Percentiles rank a stretch among this genome's conserved stretches.
Conservation (phyloP, 2,797 vertebrate species). For the Xyrichtys novacula region DNA sequence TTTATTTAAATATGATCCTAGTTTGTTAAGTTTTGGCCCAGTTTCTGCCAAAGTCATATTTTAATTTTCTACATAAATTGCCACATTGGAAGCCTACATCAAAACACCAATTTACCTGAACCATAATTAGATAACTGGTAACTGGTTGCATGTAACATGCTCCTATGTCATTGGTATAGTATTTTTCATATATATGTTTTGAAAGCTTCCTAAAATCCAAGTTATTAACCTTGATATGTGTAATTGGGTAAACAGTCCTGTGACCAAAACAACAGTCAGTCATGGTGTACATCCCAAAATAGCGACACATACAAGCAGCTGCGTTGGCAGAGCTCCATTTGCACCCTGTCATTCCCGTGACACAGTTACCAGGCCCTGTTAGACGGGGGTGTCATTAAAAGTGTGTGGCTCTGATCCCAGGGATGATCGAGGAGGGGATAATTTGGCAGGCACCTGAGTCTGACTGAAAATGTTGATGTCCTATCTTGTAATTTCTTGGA, state of each 20-base stretch:
- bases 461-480: constrained; percentile 1
- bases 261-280: constrained; percentile 50
- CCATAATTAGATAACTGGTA: not conserved
- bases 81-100: not conserved
- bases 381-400: not conserved
- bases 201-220: not conserved
- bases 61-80: too few relatives aligned
- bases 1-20: not conserved
- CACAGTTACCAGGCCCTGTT: constrained; percentile 7
- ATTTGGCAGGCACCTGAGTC: not conserved
- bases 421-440: not conserved
- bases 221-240: constrained; percentile 19
- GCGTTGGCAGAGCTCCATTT: constrained; percentile 68
- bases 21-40: too few relatives aligned
- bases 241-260: constrained; percentile 62
- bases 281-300: constrained; percentile 76
- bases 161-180: not conserved
- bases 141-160: not conserved
- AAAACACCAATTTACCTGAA: not conserved
- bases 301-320: constrained; percentile 74
- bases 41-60: too few relatives aligned
- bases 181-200: too few relatives aligned
- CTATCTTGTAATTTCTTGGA: not conserved
- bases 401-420: constrained; percentile 12
- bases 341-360: constrained; percentile 61